These are phyloP conservation scores for Marcusenius ussheri DNA, from an alignment of 2,113 vertebrate species.

Conservation along the genomic window DNA sequence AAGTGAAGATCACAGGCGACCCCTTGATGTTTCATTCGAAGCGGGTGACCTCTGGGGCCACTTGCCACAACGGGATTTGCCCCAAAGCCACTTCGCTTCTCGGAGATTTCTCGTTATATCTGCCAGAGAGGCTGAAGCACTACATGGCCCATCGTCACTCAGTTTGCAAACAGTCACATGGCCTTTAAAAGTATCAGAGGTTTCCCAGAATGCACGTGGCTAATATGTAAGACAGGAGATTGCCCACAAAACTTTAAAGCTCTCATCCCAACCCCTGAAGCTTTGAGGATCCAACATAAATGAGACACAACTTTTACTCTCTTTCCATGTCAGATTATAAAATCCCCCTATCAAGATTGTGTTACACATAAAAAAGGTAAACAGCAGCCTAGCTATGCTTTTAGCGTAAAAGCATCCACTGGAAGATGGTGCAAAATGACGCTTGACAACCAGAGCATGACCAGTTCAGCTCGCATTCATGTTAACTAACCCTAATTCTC, in stretches of 20 bases:
- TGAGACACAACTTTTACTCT: not conserved
- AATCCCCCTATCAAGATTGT: not conserved
- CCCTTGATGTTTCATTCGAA: not conserved
- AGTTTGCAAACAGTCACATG: not conserved
- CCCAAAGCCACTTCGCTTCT: not conserved
- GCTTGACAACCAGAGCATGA: not conserved
- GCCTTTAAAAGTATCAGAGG: not conserved
- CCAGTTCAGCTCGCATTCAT: not conserved
- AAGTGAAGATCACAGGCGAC: not conserved
- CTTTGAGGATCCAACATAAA: not conserved
- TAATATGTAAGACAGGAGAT: not conserved
- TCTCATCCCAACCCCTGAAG: not conserved
- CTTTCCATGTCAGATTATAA: not conserved
- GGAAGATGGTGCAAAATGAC: not conserved
- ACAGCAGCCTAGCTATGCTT: not conserved
- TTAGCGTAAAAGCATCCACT: not conserved
- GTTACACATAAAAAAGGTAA: not conserved
- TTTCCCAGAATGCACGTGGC: not conserved
- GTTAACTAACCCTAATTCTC: not conserved
- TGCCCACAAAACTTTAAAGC: not conserved
- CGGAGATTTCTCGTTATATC: not conserved
- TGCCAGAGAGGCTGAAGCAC: not conserved
- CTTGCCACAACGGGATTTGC: not conserved
- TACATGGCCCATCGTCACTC: not conserved
- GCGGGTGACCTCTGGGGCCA: not conserved